Percentiles rank a stretch among this genome's conserved stretches.
Evolutionary conservation across 2,888 invertebrate species (phyloP).

Genomic region (Euspilapteryx auroguttella): DNA sequence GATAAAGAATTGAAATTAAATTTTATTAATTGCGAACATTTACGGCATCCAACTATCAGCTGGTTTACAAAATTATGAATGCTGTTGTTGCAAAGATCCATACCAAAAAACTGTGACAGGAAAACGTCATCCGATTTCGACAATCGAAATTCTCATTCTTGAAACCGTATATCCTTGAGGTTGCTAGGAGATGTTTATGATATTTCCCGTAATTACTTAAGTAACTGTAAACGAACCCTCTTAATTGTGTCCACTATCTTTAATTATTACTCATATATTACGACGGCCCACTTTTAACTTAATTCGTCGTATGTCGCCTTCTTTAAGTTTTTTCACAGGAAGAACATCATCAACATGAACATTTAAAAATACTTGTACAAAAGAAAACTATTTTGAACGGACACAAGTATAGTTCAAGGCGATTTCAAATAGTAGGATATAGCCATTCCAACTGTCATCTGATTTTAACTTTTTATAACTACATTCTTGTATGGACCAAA

Average conservation of each 20-base stretch:
- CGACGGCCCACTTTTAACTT: conserved; percentile 7
- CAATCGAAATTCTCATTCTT: conserved; percentile 15
- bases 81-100: too few relatives aligned
- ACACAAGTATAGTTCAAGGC: too few relatives aligned
- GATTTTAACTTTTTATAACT: too few relatives aligned
- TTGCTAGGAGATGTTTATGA: conserved; percentile 27
- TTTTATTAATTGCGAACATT: too few relatives aligned
- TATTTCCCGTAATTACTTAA: conserved; percentile 49
- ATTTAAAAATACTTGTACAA: not conserved
- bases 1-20: too few relatives aligned
- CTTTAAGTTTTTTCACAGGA: conserved; percentile 1
- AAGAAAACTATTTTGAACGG: too few relatives aligned
- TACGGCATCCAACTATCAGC: too few relatives aligned
- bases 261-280: conserved; percentile 17
- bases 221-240: conserved; percentile 28
- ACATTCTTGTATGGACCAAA: too few relatives aligned
- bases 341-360: conserved; percentile 1
- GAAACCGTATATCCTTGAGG: conserved; percentile 25
- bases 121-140: conserved; percentile 25
- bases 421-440: too few relatives aligned
- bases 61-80: too few relatives aligned
- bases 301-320: not conserved
- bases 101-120: conserved; percentile 30
- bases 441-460: too few relatives aligned
- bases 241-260: conserved; percentile 21